Percentiles rank a stretch among this genome's conserved stretches.
Conservation (phyloP, 2,113 vertebrate genomes). For the Peucedramus taeniatus region DNA sequence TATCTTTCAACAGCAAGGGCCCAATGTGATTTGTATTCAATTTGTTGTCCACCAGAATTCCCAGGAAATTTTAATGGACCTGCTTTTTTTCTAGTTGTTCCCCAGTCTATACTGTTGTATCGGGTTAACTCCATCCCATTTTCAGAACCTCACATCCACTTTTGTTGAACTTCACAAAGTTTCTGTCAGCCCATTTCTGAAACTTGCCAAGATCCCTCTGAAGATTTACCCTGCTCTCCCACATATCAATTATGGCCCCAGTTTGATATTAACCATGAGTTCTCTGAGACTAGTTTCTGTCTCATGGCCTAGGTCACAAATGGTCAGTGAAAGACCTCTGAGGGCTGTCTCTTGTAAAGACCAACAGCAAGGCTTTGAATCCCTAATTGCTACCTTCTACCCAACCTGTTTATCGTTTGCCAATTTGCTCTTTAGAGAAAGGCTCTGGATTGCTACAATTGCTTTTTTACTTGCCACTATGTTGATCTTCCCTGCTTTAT, state of each 20-base stretch:
- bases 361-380: neutral
- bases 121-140: neutral
- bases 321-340: neutral
- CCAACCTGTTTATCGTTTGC: neutral
- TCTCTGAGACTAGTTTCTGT: neutral
- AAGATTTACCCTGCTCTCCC: neutral
- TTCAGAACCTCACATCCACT: neutral
- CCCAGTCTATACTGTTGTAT: neutral
- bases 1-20: neutral
- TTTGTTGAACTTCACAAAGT: neutral
- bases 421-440: neutral
- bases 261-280: neutral
- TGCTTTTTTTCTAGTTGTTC: neutral
- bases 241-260: fast-evolving
- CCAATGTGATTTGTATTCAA: neutral
- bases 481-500: neutral
- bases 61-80: neutral
- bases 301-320: neutral
- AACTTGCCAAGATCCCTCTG: neutral
- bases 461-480: neutral
- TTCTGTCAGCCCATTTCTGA: neutral
- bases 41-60: neutral
- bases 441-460: neutral
- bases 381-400: neutral
- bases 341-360: neutral